Base-by-base conservation (phyloP, 2,113 vertebrate species). In the Sylvilagus bachmani region DNA sequence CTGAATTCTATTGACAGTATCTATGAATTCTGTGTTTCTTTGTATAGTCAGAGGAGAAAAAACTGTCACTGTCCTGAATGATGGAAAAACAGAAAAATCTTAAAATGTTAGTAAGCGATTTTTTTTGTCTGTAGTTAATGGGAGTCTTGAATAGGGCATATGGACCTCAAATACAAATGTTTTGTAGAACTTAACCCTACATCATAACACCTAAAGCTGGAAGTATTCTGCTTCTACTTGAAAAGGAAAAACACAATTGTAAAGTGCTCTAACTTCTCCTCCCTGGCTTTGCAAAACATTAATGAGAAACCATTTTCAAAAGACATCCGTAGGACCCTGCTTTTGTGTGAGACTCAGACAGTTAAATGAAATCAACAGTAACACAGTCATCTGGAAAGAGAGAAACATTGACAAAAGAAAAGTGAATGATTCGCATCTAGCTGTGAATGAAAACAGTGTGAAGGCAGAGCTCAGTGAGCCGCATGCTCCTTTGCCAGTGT, bases 281-380 rank as follows among this genome's bases (percentile, higher is more conserved):
- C 29, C 92, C 67, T 88, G 86, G 91, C 88, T 97, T 92, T 95
- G 16, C 61, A 81, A 92, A 77, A 21, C 83, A 88, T 55, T 97
- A 97, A 97, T 93, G 96, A 96, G 95, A 96, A 96, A 82, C 94
- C 84, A 19, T 83, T 96, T 92, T 87, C 90, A 89, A 11, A 90
- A 58, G 80, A 24, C 83, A 81, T 66, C 71, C 27, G 13, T 81
- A 55, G 78, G 77, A 89, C 97, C 75, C 21, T 80, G 71, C n/a
- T 94, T 62, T 90, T 97, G 24, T 75, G 97, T 97, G 33, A 25
- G 70, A 90, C 81, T 69, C 88, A 94, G 69, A 92, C 36, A 92
- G 51, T 93, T 97, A 94, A 97, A 93, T 55, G 12, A 97, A 98
- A 97, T 96, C 96, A 95, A 38, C 58, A 90, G 58, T 91, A 90